Percentiles rank a stretch among this genome's conserved stretches.
Evolutionary conservation across 53 echinoderm and acorn worm species (phyloP).

Genomic region (Patiria pectinifera): DNA sequence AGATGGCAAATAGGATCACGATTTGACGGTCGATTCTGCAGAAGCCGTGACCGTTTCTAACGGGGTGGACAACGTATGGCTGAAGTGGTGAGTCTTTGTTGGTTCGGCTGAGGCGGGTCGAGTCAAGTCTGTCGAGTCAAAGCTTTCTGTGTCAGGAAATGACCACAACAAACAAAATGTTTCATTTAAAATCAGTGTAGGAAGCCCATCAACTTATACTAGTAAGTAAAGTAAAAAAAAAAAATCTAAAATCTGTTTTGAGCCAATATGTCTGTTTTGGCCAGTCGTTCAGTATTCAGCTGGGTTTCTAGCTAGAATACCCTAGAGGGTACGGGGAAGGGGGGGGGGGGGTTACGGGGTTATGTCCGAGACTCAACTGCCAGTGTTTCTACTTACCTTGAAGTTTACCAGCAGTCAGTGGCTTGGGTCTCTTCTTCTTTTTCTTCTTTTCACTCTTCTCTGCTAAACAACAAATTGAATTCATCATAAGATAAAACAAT

Average conservation of each 20-base stretch:
- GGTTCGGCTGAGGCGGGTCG: conserved; percentile 25
- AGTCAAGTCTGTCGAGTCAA: conserved; percentile 4
- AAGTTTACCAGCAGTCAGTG: conserved; percentile 2
- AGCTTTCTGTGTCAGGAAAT: neutral
- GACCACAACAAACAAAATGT: neutral
- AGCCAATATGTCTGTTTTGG: no score
- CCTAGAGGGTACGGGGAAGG: no score
- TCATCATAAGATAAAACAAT: no score
- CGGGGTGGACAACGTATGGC: neutral
- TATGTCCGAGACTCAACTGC: no score
- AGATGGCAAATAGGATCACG: neutral
- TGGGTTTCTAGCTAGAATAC: no score
- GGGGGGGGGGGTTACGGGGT: no score
- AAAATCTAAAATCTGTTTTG: no score
- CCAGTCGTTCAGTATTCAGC: no score
- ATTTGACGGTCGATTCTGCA: neutral
- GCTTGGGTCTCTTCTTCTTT: conserved; percentile 54
- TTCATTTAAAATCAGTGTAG: neutral
- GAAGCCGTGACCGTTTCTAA: neutral
- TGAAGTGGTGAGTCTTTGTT: neutral
- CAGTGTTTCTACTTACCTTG: conserved; percentile 16
- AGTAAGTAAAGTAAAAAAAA: no score
- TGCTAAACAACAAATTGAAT: neutral
- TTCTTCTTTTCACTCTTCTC: conserved; percentile 57
- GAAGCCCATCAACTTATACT: no score